Evolutionary conservation across 2,888 invertebrate species (phyloP).

Genomic region (Eupithecia tripunctaria): DNA sequence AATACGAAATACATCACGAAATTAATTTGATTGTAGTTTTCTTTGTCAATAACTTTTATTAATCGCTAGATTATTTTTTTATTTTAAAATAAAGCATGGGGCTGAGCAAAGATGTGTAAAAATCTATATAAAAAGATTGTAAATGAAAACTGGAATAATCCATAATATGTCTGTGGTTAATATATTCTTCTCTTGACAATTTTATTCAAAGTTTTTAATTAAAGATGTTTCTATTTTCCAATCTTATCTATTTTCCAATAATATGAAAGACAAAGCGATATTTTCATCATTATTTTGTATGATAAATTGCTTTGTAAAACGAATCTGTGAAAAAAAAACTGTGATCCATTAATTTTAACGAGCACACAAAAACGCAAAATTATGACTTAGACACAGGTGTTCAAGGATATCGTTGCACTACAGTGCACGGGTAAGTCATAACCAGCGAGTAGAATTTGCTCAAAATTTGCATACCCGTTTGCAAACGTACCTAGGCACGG

Average conservation of each 20-base stretch:
- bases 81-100: not conserved
- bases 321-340: not conserved
- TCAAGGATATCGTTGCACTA: not conserved
- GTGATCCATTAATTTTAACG: not conserved
- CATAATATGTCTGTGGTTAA: too few species aligned
- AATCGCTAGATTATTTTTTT: not conserved
- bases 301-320: too few species aligned
- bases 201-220: too few species aligned
- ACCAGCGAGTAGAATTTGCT: not conserved
- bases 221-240: too few species aligned
- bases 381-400: not conserved
- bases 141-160: too few species aligned
- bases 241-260: not conserved
- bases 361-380: not conserved
- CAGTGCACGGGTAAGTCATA: conserved; percentile 5
- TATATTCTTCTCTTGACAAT: too few species aligned
- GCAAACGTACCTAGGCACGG: conserved; percentile 14
- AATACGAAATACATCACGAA: too few species aligned
- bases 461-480: conserved; percentile 30
- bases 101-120: not conserved
- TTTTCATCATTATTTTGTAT: too few species aligned
- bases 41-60: too few species aligned
- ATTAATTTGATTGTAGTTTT: too few species aligned
- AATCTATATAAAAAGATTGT: too few species aligned
- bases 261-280: too few species aligned